Evolutionary conservation across 1,140 invertebrate species (phyloP), one percentile per base, ranked within the genome.

Genomic region (Vollenhovia emeryi): DNA sequence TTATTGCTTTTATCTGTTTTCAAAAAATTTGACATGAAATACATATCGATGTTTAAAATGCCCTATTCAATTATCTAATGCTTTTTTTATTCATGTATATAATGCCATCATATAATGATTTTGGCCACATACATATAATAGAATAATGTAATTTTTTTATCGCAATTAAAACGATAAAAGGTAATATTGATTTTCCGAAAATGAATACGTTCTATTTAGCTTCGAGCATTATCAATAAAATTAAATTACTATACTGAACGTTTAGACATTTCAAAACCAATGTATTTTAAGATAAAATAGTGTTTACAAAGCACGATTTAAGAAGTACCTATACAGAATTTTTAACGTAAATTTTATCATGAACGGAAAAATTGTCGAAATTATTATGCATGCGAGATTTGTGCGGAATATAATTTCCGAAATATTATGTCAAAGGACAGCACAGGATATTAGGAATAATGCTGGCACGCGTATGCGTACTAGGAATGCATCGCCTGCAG

Each of bases 401-500:
- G 43, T 21, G 48, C 24, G 24, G 2, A 73, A 73, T 52, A 79
- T 43, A 73, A 57, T 82, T 82, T 71, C 27, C 15, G 36, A 43
- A 73, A 82, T 82, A 73, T 82, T 73, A 82, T 73, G 50, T 82
- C 78, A 82, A 73, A 82, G 78, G 50, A 82, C 66, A 79, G 43
- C 15, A 33, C 21, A 11, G 66, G 13, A 71, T 73, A 82, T 73
- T 82, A 73, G 78, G 78, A 80, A 82, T 82, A 82, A 82, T 82
- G 36, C 66, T 59, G 52, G 50, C 78, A 73, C 52, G 66, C 78
- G 24, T 71, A 27, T 33, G 50, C 78, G 78, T 73, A 73, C 66
- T n/a, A 73, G 66, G 24, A 52, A 52, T 69, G 64, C 85, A 71
- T 40, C 11, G 69, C 50, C 69, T 74, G 60, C 62, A 74, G 66